Conservation (phyloP, 2,113 vertebrate genomes). For the Axis porcinus region DNA sequence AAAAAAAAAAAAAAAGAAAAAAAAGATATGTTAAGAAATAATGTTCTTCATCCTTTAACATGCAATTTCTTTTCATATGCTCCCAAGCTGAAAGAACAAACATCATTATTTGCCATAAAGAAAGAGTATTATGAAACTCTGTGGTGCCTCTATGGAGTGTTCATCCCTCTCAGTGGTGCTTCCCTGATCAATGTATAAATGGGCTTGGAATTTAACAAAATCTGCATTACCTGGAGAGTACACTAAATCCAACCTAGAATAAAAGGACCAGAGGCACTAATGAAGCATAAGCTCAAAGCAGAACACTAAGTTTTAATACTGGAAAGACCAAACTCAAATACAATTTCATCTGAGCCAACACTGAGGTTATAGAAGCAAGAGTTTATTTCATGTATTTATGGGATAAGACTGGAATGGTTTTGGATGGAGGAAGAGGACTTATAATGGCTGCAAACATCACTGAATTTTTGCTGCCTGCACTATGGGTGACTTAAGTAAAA, state of each 20-base stretch:
- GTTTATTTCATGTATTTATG: not conserved
- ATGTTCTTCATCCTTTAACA: not conserved
- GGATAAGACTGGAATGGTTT: not conserved
- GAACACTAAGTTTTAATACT: not conserved
- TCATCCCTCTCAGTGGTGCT: not conserved
- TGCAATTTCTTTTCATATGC: not conserved
- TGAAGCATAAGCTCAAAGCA: not conserved
- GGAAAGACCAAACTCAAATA: not conserved
- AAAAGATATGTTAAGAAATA: not conserved
- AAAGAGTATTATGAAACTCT: not conserved
- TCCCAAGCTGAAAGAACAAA: not conserved
- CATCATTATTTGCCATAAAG: not conserved
- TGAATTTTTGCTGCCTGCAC: not conserved
- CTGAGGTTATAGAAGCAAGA: not conserved
- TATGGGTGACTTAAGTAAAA: not conserved
- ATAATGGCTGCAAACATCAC: not conserved
- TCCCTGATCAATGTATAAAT: rapidly evolving
- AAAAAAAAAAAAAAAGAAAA: not conserved
- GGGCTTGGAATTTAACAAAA: not conserved
- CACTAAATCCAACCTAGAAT: not conserved
- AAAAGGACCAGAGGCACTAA: not conserved
- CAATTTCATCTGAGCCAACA: not conserved
- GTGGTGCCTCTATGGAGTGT: not conserved
- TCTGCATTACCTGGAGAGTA: not conserved
- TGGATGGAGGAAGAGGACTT: not conserved